Percentiles rank a stretch among this genome's conserved stretches.
These are phyloP conservation scores for Andrena marginata DNA, from an alignment of 2,888 invertebrate species.

Conservation along the genomic window DNA sequence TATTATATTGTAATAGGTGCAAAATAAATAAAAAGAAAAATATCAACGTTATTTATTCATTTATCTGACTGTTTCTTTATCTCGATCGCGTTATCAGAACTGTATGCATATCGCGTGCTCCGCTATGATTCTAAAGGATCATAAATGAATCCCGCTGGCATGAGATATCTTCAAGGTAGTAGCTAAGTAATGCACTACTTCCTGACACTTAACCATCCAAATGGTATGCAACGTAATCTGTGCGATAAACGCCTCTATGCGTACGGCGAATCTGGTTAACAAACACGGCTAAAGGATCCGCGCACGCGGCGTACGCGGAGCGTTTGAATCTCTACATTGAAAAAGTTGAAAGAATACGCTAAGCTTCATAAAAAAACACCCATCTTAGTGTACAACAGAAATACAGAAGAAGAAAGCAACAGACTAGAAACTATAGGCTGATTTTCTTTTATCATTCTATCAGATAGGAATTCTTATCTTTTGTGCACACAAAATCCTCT, in stretches of 20 bases:
- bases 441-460: constrained; percentile 4
- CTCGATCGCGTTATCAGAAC: not conserved
- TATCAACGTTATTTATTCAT: constrained; percentile 38
- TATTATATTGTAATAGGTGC: constrained; percentile 83
- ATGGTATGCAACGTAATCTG: too few relatives aligned
- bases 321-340: not conserved
- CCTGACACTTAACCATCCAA: constrained; percentile 7
- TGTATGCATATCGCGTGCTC: not conserved
- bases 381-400: not conserved
- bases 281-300: too few relatives aligned
- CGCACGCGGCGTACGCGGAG: too few relatives aligned
- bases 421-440: not conserved
- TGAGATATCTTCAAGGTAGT: constrained; percentile 45
- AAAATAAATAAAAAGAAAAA: constrained; percentile 79
- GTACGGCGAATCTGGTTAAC: too few relatives aligned
- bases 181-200: constrained; percentile 20
- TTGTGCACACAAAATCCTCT: constrained; percentile 1
- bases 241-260: too few relatives aligned
- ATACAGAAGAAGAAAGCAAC: not conserved
- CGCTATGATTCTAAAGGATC: constrained; percentile 15
- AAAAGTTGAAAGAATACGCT: not conserved
- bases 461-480: constrained; percentile 52
- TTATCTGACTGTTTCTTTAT: constrained; percentile 7
- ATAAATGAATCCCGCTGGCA: constrained; percentile 34
- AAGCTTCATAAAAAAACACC: not conserved